Evolutionary conservation across 2,888 invertebrate species (phyloP).

Genomic region (Mechanitis messenoides): DNA sequence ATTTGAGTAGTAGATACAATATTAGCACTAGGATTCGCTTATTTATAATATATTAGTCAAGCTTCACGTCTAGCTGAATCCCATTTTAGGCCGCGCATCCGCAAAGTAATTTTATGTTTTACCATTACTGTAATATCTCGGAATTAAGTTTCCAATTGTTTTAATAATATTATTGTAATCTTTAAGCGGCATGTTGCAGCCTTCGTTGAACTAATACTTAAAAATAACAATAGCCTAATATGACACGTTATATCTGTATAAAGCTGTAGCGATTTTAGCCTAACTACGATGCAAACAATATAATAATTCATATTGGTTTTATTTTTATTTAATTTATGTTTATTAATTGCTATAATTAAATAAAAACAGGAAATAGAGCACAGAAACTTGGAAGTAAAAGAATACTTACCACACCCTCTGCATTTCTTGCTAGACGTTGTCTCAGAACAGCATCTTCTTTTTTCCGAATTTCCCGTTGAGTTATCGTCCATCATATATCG

Average conservation of each 20-base stretch:
- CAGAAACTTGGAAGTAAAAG: conserved; percentile 17
- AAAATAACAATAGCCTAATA: conserved; percentile 3
- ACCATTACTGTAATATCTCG: too few species aligned
- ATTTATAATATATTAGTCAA: too few species aligned
- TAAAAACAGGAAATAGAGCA: conserved; percentile 21
- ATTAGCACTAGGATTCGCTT: too few species aligned
- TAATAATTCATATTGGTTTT: not conserved
- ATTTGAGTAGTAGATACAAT: too few species aligned
- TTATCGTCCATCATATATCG: conserved; percentile 8
- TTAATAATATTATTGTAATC: too few species aligned
- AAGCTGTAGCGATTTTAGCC: not conserved
- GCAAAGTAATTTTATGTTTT: too few species aligned
- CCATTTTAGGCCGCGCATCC: too few species aligned
- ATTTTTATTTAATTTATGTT: not conserved
- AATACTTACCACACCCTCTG: conserved; percentile 16
- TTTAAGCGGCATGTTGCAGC: conserved; percentile 7
- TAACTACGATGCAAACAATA: not conserved
- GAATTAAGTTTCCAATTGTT: too few species aligned
- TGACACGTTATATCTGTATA: not conserved
- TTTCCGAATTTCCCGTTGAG: conserved; percentile 11
- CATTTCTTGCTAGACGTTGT: conserved; percentile 16
- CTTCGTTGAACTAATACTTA: too few species aligned
- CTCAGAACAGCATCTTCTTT: conserved; percentile 15
- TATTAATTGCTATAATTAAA: not conserved
- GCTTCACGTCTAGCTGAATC: too few species aligned